phyloP scores from a whole-genome alignment of 2,797 vertebrate genomes.

The Galaxias olidus region DNA sequence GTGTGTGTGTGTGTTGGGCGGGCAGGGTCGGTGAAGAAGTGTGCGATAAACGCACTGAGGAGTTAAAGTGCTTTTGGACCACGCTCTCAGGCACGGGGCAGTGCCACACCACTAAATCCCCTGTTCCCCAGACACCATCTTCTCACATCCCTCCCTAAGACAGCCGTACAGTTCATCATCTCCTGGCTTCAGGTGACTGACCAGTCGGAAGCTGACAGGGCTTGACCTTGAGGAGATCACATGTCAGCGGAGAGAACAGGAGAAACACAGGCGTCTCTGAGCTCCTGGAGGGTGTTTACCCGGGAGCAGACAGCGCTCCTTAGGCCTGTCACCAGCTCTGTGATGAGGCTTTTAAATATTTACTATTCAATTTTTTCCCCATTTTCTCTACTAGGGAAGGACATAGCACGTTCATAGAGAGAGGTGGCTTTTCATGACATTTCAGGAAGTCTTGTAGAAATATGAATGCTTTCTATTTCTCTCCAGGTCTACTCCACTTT shows the following conservation, averaged over 20 bases:
- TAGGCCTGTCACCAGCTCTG: too few species aligned
- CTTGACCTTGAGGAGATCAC: constrained; percentile 78
- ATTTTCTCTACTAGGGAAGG: too few species aligned
- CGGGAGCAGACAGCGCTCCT: constrained; percentile 21
- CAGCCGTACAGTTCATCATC: constrained; percentile 68
- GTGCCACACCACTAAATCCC: constrained; percentile 74
- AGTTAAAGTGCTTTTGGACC: constrained; percentile 79
- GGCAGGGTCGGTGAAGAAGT: constrained; percentile 9
- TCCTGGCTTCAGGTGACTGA: constrained; percentile 75
- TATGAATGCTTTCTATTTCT: constrained; percentile 49
- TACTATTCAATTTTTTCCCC: too few species aligned
- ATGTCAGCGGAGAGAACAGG: constrained; percentile 74
- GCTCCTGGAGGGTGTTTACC: constrained; percentile 46
- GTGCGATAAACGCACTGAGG: constrained; percentile 72
- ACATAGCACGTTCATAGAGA: too few species aligned
- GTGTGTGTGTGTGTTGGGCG: constrained; percentile 48
- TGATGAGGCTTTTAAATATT: too few species aligned
- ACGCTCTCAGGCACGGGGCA: constrained; percentile 75
- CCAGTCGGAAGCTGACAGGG: constrained; percentile 68
- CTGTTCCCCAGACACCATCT: constrained; percentile 67
- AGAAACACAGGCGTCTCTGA: constrained; percentile 60
- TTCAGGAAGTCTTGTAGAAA: constrained; percentile 44
- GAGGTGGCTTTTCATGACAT: background rate
- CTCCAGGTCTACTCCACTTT: constrained; percentile 32
- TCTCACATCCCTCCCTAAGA: constrained; percentile 45